phyloP scores from a whole-genome alignment of 92 coral and sea anemone genomes.

The Plumapathes pennacea region DNA sequence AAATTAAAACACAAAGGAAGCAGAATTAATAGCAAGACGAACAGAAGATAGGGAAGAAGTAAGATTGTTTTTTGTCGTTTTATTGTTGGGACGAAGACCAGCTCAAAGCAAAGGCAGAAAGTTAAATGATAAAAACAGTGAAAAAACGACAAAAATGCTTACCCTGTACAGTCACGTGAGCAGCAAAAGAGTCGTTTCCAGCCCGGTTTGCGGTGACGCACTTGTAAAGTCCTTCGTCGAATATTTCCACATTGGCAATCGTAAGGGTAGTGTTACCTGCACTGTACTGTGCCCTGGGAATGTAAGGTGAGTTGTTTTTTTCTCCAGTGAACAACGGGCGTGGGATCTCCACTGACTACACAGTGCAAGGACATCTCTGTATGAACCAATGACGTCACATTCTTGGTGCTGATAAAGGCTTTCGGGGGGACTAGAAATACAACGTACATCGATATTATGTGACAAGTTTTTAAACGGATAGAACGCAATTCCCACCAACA shows the following conservation, averaged over 20 bases:
- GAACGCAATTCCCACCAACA: too few relatives aligned
- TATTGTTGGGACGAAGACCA: too few relatives aligned
- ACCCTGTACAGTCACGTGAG: constrained; percentile 47
- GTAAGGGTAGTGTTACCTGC: constrained; percentile 13
- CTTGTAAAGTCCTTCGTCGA: constrained; percentile 23
- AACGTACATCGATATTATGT: neutral
- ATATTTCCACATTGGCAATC: constrained; percentile 5
- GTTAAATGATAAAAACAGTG: too few relatives aligned
- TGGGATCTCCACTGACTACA: constrained; percentile 27
- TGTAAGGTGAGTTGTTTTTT: constrained; percentile 22
- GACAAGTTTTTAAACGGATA: too few relatives aligned
- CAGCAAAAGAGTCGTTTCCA: constrained; percentile 41
- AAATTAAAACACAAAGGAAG: too few relatives aligned
- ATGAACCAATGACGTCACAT: constrained; percentile 3
- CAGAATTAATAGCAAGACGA: too few relatives aligned
- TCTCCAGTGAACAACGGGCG: constrained; percentile 30
- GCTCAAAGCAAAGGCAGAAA: too few relatives aligned
- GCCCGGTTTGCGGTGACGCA: constrained; percentile 27
- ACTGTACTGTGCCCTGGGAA: constrained; percentile 10
- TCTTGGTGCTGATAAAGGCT: constrained; percentile 7
- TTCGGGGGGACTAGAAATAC: constrained; percentile 28
- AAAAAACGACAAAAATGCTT: too few relatives aligned
- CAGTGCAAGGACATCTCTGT: constrained; percentile 25
- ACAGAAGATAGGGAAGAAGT: too few relatives aligned
- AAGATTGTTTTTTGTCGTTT: too few relatives aligned